Conservation (phyloP, 1,140 invertebrate species). For the Zaprionus inermis region DNA sequence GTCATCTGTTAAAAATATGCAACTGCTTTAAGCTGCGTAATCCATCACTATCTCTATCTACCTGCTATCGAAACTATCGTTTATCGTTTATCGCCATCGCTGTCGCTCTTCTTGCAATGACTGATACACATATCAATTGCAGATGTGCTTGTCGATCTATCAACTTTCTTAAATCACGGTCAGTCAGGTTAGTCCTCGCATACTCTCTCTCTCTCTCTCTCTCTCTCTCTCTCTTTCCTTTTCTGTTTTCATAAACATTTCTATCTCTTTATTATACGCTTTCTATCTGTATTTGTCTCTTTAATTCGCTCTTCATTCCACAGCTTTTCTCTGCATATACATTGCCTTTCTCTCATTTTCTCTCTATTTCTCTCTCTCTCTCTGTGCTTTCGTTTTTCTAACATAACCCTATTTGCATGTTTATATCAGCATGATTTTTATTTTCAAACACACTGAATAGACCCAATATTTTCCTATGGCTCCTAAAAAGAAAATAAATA, state of each 20-base stretch:
- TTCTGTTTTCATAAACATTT: constrained; percentile 13
- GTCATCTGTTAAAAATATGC: background rate
- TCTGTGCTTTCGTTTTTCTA: constrained; percentile 26
- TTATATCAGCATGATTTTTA: constrained; percentile 59
- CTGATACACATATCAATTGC: constrained; percentile 78
- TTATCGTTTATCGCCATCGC: constrained; percentile 28
- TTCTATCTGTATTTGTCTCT: background rate
- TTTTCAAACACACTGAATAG: constrained; percentile 53
- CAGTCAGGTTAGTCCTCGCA: constrained; percentile 83
- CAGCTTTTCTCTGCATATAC: background rate
- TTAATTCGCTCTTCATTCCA: background rate
- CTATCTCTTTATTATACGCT: background rate
- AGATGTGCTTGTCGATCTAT: constrained; percentile 84
- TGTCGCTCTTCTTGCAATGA: constrained; percentile 56
- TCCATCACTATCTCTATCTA: constrained; percentile 7
- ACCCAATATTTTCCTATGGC: constrained; percentile 49
- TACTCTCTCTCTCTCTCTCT: constrained; percentile 18
- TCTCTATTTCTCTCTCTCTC: constrained; percentile 23
- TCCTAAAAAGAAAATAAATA: constrained; percentile 35
- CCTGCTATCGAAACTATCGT: constrained; percentile 16
- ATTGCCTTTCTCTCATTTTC: background rate
- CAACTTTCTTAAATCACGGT: constrained; percentile 84
- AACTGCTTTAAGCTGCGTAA: background rate
- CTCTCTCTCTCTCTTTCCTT: constrained; percentile 17
- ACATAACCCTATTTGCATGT: constrained; percentile 57